Evolutionary conservation across 2,888 invertebrate genomes (phyloP).

Genomic region (Orthosia incerta): DNA sequence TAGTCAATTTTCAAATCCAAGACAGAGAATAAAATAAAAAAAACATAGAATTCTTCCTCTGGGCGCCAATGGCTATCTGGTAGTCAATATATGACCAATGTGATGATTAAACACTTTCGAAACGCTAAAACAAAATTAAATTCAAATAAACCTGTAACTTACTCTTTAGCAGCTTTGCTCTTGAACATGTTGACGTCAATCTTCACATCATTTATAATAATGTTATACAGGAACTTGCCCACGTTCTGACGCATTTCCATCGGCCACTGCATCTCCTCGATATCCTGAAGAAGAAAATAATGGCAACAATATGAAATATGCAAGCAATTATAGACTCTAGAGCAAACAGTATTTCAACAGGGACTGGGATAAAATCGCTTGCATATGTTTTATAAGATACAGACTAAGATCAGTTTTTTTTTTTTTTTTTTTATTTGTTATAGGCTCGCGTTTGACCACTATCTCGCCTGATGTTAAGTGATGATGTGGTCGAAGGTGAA

Average conservation of each 20-base stretch:
- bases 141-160: slow-evolving; percentile 61
- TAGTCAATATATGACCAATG: background rate
- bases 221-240: slow-evolving; percentile 96
- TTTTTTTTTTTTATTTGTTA: no score
- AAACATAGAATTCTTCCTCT: no score
- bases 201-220: slow-evolving; percentile 96
- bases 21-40: no score
- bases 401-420: no score
- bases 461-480: no score
- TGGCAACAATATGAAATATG: background rate
- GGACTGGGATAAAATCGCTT: background rate
- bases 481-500: no score
- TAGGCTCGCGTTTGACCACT: no score
- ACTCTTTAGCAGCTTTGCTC: slow-evolving; percentile 87
- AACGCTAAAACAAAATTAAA: background rate
- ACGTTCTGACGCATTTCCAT: slow-evolving; percentile 91
- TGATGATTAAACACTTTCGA: background rate
- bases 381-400: no score
- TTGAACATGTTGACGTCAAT: slow-evolving; percentile 94
- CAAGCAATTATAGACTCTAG: background rate
- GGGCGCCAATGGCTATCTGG: no score
- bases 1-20: no score
- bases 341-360: no score
- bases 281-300: slow-evolving; percentile 79
- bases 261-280: slow-evolving; percentile 92